Conservation (phyloP, 2,113 vertebrate genomes). For the Channa argus region DNA sequence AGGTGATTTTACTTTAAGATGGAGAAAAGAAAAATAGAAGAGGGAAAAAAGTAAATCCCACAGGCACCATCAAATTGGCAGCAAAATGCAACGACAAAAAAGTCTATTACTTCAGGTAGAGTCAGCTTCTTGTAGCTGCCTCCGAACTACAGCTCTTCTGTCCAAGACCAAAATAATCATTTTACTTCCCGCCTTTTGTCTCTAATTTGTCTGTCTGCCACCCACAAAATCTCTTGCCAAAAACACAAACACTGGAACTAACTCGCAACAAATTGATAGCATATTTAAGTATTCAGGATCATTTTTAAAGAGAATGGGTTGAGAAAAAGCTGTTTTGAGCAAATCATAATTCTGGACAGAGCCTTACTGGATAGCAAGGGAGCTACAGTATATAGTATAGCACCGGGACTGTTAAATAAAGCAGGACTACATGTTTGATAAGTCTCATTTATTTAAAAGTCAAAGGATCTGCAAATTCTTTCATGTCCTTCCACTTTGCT, state of each 20-base stretch:
- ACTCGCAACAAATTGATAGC: conserved; percentile 72
- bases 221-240: conserved; percentile 58
- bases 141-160: conserved; percentile 66
- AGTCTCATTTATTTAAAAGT: conserved; percentile 58
- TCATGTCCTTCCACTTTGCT: conserved; percentile 61
- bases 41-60: conserved; percentile 67
- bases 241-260: conserved; percentile 59
- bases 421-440: conserved; percentile 52
- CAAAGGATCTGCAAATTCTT: conserved; percentile 50
- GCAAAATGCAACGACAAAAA: conserved; percentile 56
- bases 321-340: conserved; percentile 33
- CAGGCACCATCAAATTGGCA: conserved; percentile 78
- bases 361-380: conserved; percentile 18
- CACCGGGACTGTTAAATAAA: conserved; percentile 56
- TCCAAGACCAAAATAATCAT: conserved; percentile 66
- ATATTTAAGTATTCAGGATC: conserved; percentile 70
- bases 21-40: conserved; percentile 72
- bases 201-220: conserved; percentile 53
- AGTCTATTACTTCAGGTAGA: conserved; percentile 69
- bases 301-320: conserved; percentile 49
- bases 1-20: conserved; percentile 83
- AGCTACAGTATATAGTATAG: conserved; percentile 48
- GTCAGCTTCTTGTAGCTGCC: conserved; percentile 65
- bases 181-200: conserved; percentile 27
- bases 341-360: conserved; percentile 47